Base-by-base conservation (phyloP, 2,797 vertebrate species). In the Sebastes ruberrimus region DNA sequence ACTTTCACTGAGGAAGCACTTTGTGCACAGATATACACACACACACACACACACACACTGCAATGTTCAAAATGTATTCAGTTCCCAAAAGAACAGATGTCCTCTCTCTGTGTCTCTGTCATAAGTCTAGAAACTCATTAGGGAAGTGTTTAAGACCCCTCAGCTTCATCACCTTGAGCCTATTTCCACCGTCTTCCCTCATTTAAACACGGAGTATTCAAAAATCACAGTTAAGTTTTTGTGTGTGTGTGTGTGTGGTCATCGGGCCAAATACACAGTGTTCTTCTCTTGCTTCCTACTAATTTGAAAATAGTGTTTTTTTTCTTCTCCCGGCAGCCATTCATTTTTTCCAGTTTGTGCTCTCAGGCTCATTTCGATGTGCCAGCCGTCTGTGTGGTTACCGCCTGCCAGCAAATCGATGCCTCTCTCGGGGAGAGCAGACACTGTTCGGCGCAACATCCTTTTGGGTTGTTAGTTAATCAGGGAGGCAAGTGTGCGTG, bases 381-480 rank as follows among this genome's bases (percentile, higher is more conserved):
- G 78, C 64, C 74, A 81, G 78, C 83, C 71, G 63, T 86, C 80
- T 84, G 74, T 82, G 82, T 61, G 55, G 88, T 81, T 76, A 46
- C 75, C n/a, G 74, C 70, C 81, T 91, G 89, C 84, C 83, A 83
- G 82, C 74, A 76, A 88, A 91, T 93, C 86, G 28, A 90, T 89
- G 85, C 28, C 77, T 85, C 88, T 84, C 78, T 80, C 8, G 35
- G 67, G 73, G 73, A 72, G 42, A 76, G 87, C 78, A 76, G 80
- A 85, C 73, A 68, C 75, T 28, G 27, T 71, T 68, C 66, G 18
- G 25, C 76, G 78, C 71, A 74, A 80, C 86, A 84, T 86, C 86
- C 83, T 87, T 32, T 32, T 70, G 78, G 86, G 80, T 76, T 90
- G 90, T 85, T 91, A 74, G 89, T 92, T 90, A 89, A 92, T 92